Percentiles rank a stretch among this genome's conserved stretches.
Evolutionary conservation across 2,888 invertebrate genomes (phyloP).

Genomic region (Pristionchus fissidentatus): DNA sequence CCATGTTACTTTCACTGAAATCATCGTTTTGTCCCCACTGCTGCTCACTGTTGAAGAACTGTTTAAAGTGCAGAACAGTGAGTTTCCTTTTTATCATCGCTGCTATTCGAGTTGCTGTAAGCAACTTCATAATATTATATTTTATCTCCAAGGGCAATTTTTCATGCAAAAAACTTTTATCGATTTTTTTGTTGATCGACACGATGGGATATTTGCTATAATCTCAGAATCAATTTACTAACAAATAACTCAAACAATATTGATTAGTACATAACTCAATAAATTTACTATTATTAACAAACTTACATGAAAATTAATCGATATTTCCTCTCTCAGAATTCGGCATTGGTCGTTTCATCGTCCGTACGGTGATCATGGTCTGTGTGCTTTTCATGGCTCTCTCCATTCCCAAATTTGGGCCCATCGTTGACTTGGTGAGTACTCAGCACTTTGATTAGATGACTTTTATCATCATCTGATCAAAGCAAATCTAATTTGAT

Average conservation of each 20-base stretch:
- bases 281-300: too few species aligned
- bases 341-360: constrained; percentile 55
- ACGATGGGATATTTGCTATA: background rate
- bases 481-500: too few species aligned
- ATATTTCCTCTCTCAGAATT: constrained; percentile 53
- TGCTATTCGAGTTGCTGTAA: background rate
- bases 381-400: constrained; percentile 55
- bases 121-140: too few species aligned
- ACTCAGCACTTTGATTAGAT: too few species aligned
- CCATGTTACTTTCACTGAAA: constrained; percentile 50
- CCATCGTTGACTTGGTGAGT: constrained; percentile 59
- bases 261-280: too few species aligned
- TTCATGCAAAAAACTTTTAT: too few species aligned
- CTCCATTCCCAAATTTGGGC: constrained; percentile 59
- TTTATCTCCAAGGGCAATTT: too few species aligned
- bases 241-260: background rate
- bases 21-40: constrained; percentile 60
- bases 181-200: too few species aligned
- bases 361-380: constrained; percentile 56
- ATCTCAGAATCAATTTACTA: background rate
- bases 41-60: constrained; percentile 61
- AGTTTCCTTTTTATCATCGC: background rate
- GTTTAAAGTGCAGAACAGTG: constrained; percentile 57
- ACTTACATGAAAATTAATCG: background rate
- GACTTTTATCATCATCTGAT: too few species aligned